Base-by-base conservation (phyloP, 2,113 vertebrate species). In the Thamnophis sirtalis region DNA sequence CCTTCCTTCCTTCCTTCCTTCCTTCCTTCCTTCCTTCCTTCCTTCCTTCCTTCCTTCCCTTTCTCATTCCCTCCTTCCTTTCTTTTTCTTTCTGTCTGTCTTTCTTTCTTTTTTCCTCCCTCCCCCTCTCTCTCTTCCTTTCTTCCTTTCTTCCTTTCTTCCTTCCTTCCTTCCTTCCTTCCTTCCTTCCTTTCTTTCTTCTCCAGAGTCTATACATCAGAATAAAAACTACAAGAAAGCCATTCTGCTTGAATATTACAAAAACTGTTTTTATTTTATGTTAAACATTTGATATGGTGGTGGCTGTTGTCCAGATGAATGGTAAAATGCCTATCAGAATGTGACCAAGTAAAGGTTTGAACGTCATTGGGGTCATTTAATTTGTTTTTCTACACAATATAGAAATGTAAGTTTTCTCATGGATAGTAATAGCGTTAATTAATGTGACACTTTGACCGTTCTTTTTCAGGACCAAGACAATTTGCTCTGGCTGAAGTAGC, bases 91-190 rank as follows among this genome's bases (percentile, higher is more conserved):
- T n/a, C n/a, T n/a, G n/a, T n/a, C n/a, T n/a, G n/a, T n/a, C n/a
- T n/a, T n/a, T n/a, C n/a, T n/a, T n/a, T n/a, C n/a, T n/a, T n/a
- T n/a, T n/a, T n/a, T n/a, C n/a, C n/a, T n/a, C n/a, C n/a, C n/a
- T n/a, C n/a, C n/a, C n/a, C n/a, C n/a, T n/a, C n/a, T n/a, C n/a
- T n/a, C n/a, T n/a, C n/a, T n/a, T n/a, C 55, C 17, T 19, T 55
- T 1, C 1, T 22, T 22, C 22, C 2, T 9, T 24, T 5, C 15
- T 24, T 8, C n/a, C n/a, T n/a, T n/a, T n/a, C n/a, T n/a, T n/a
- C 55, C 17, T 19, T 55, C 4, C 1, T 22, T 22, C 22, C 2
- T 9, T 24, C 19, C 15, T 24, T 8, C 22, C 4, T 22, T 22
- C 8, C 22, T 1, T 68, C 5, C 17, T 0, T 55, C 5, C 13